A percentile compares a stretch with the other conserved stretches of the same genome.
Conservation (phyloP, 1,140 invertebrate species). For the Anastatus disparis region DNA sequence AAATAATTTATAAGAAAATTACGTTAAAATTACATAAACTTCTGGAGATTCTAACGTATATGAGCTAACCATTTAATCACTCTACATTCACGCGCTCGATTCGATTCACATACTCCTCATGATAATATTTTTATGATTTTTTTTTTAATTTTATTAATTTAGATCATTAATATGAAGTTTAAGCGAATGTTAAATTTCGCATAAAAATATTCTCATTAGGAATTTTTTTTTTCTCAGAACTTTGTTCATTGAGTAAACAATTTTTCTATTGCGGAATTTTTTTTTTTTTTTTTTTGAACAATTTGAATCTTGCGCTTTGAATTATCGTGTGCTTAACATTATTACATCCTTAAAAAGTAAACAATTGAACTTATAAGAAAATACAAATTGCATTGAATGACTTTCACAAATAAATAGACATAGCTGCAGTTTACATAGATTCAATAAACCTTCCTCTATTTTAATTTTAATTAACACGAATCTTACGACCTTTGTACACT, state of each 20-base stretch:
- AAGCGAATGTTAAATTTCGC: neutral
- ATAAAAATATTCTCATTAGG: conserved; percentile 8
- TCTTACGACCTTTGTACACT: conserved; percentile 31
- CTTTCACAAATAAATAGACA: conserved; percentile 38
- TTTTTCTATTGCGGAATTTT: no score
- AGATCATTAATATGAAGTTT: neutral
- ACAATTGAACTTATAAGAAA: conserved; percentile 21
- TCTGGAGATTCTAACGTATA: conserved; percentile 17
- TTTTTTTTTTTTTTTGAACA: no score
- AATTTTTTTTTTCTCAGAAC: neutral
- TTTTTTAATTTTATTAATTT: neutral
- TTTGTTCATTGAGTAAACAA: neutral
- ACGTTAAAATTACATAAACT: conserved; percentile 11
- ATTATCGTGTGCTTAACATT: conserved; percentile 1
- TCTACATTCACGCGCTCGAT: conserved; percentile 19
- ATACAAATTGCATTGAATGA: conserved; percentile 36
- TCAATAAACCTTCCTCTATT: neutral
- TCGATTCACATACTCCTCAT: conserved; percentile 4
- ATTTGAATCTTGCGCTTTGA: no score
- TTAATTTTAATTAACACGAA: conserved; percentile 10
- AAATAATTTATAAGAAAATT: neutral
- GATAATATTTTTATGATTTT: conserved; percentile 7
- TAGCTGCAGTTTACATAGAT: conserved; percentile 26
- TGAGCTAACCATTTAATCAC: conserved; percentile 3
- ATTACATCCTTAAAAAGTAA: conserved; percentile 16